Percentiles rank a stretch among this genome's conserved stretches.
phyloP scores from a whole-genome alignment of 2,113 vertebrate genomes.

The Ameiurus melas region DNA sequence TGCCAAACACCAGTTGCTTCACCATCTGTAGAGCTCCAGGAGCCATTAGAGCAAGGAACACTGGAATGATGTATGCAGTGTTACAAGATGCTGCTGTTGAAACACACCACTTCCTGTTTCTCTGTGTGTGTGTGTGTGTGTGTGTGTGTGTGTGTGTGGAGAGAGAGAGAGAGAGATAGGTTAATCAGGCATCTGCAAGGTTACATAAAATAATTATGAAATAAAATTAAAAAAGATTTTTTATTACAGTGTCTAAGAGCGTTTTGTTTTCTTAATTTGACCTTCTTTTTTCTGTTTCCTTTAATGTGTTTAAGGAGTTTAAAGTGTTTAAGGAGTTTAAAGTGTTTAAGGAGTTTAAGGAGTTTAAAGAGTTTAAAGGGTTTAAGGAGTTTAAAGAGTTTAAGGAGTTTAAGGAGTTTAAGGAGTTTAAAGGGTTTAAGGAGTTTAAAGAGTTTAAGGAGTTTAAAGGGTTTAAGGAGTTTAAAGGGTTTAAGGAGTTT shows the following conservation, averaged over 20 bases:
- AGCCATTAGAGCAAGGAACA: not conserved
- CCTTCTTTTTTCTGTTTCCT: not conserved
- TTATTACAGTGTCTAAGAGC: not conserved
- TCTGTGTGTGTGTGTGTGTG: not conserved
- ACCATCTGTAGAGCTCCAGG: constrained; percentile 64
- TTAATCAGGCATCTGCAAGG: not conserved
- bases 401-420: no score
- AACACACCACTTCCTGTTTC: constrained; percentile 2
- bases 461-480: no score
- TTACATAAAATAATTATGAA: not conserved
- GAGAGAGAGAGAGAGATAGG: not conserved
- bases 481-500: no score
- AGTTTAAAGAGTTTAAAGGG: no score
- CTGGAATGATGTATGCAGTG: not conserved
- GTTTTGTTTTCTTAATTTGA: not conserved
- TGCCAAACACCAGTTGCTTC: constrained; percentile 65
- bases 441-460: no score
- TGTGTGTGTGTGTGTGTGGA: no score
- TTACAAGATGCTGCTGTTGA: not conserved
- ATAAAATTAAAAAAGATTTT: no score
- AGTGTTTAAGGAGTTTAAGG: no score
- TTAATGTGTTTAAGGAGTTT: no score
- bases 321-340: no score
- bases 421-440: no score
- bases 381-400: no score